phyloP scores from a whole-genome alignment of 2,113 vertebrate species.

The Psephotus haematonotus region DNA sequence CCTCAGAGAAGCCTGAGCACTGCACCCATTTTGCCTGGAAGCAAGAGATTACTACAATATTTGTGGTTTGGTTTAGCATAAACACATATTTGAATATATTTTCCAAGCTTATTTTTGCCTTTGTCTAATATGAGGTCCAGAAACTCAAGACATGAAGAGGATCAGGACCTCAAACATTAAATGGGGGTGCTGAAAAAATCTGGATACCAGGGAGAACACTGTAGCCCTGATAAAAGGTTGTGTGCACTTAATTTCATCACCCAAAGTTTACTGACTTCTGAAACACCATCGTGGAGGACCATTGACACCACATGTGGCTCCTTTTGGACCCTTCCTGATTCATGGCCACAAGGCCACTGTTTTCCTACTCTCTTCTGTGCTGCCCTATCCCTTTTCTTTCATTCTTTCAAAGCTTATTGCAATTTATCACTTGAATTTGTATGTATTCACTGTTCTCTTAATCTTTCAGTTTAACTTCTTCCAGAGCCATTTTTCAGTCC shows the following conservation, averaged over 20 bases:
- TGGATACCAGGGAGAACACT: neutral
- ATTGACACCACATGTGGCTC: neutral
- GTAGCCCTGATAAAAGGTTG: neutral
- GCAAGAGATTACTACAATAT: neutral
- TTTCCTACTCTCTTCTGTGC: neutral
- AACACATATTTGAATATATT: neutral
- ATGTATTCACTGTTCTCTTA: neutral
- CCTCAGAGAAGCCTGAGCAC: neutral
- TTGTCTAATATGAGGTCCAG: neutral
- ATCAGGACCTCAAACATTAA: neutral
- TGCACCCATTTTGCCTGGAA: neutral
- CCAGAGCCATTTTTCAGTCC: neutral
- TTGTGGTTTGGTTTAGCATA: neutral
- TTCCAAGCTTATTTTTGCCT: neutral
- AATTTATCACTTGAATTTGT: neutral
- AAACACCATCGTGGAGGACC: neutral
- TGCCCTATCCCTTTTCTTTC: neutral
- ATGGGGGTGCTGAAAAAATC: neutral
- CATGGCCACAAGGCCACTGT: neutral
- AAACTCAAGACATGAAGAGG: neutral
- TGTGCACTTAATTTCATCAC: neutral
- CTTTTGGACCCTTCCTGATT: neutral
- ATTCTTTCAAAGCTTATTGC: neutral
- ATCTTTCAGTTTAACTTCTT: neutral
- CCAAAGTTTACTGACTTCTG: neutral